Percentiles rank a stretch among this genome's conserved stretches.
Evolutionary conservation across 2,888 invertebrate species (phyloP).

Genomic region (Blomia tropicalis): DNA sequence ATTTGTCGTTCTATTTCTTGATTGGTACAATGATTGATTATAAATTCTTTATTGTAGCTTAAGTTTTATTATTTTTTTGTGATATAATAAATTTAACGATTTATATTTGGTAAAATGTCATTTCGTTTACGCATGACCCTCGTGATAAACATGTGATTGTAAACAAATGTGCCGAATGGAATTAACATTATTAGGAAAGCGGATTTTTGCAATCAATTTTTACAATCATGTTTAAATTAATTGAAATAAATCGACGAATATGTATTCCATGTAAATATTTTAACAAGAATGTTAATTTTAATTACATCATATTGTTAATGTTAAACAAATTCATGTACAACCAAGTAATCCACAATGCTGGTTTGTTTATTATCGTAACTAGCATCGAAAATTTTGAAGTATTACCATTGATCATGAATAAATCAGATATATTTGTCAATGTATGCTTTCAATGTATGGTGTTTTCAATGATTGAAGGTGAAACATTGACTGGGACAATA

Average conservation of each 20-base stretch:
- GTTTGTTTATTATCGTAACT: constrained; percentile 3
- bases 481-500: neutral
- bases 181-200: too few relatives aligned
- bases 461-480: neutral
- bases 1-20: constrained; percentile 81
- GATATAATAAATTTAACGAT: too few relatives aligned
- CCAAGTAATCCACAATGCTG: constrained; percentile 8
- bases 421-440: constrained; percentile 10
- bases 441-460: neutral
- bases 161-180: too few relatives aligned
- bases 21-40: constrained; percentile 73
- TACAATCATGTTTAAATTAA: constrained; percentile 14
- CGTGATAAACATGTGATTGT: too few relatives aligned
- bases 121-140: too few relatives aligned
- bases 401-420: constrained; percentile 4
- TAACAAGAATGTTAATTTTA: neutral
- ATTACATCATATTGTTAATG: neutral
- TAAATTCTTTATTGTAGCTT: neutral
- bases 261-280: constrained; percentile 7
- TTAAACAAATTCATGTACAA: constrained; percentile 1
- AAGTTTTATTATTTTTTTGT: neutral
- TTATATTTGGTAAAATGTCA: too few relatives aligned
- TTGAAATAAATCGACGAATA: neutral
- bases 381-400: neutral
- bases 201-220: too few relatives aligned